Evolutionary conservation across 92 coral and sea anemone genomes (phyloP).

Genomic region (Siderastrea radians): DNA sequence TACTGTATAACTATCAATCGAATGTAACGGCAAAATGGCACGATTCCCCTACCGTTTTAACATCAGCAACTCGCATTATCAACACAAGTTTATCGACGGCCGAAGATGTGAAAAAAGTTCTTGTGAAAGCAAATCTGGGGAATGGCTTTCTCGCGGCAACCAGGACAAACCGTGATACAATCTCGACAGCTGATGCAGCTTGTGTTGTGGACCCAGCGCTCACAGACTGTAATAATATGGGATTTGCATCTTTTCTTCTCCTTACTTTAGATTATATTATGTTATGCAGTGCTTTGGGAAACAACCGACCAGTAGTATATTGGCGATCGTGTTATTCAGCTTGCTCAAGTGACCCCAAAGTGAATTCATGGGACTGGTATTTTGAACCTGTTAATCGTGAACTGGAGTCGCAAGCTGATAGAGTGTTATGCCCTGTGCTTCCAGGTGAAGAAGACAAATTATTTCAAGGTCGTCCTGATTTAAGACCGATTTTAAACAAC

Average conservation of each 20-base stretch:
- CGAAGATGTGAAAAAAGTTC: neutral
- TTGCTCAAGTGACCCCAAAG: slow-evolving; percentile 56
- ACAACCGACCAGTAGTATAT: slow-evolving; percentile 54
- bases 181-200: neutral
- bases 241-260: slow-evolving; percentile 67
- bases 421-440: slow-evolving; percentile 47
- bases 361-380: slow-evolving; percentile 85
- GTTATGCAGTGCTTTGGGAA: slow-evolving; percentile 54
- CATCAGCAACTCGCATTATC: neutral
- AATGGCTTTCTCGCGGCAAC: slow-evolving; percentile 42
- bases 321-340: slow-evolving; percentile 78
- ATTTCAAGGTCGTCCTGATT: neutral
- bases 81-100: neutral
- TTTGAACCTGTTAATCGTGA: slow-evolving; percentile 76
- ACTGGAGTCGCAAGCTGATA: slow-evolving; percentile 52
- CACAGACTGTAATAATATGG: slow-evolving; percentile 62
- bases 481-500: neutral
- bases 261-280: slow-evolving; percentile 69
- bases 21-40: neutral
- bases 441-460: no score
- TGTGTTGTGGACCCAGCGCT: slow-evolving; percentile 79
- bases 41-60: neutral
- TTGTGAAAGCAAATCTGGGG: no score
- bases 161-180: neutral
- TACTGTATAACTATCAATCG: neutral